Evolutionary conservation across 2,797 vertebrate genomes (phyloP), one percentile per base, ranked within the genome.

Genomic region (Botia kubotai): DNA sequence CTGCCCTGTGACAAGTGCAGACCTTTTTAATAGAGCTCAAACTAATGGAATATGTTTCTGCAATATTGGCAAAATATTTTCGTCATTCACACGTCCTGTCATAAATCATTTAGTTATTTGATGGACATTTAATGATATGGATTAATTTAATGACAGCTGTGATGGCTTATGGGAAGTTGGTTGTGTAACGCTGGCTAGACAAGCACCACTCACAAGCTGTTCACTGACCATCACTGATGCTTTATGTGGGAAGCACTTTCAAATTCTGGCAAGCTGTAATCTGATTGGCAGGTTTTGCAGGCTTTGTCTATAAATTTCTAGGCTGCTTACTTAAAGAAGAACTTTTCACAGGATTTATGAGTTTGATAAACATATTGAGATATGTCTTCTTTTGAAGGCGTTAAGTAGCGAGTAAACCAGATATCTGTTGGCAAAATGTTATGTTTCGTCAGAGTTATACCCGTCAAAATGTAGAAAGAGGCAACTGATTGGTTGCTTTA

Each of bases 21-120:
- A 46, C 53, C 70, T 78, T 39, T 79, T 82, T 82, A 84, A 84
- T 82, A 68, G 71, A 74, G 78, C 81, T 86, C 33, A 77, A 78
- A 84, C 80, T 81, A 86, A 84, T 84, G 81, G 77, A 80, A 80
- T 80, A 70, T 77, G 75, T 80, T 80, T 46, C 72, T 63, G 19
- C 23, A 68, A 63, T 72, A 82, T 74, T 62, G 75, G 63, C 33
- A 3, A 65, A 73, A 65, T 66, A 33, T 65, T 79, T 68, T 39
- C 21, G 14, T 53, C 48, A 58, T 73, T 60, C 48, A 50, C 75
- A 3, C 12, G 26, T 68, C 23, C 11, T 68, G 67, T 53, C 17
- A 16, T 65, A 70, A 79, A 36, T 67, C 52, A n/a, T 73, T 73
- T 55, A 46, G 46, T 46, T 62, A 33, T 62, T 74, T 82, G 69